Base-by-base conservation (phyloP, 2,888 invertebrate species). In the Allygus modestus region DNA sequence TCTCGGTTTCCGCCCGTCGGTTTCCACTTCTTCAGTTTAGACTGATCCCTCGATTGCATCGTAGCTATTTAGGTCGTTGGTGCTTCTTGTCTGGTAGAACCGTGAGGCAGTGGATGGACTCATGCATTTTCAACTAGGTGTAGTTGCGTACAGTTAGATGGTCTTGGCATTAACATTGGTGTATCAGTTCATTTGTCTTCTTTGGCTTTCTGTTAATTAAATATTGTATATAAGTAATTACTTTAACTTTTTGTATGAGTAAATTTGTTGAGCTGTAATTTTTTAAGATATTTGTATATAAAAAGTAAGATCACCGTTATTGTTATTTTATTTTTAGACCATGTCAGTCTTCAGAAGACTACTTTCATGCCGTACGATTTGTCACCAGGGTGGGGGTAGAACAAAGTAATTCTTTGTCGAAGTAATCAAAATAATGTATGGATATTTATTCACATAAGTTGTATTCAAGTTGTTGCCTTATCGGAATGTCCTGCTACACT, bases 11-110 rank as follows among this genome's bases (percentile, higher is more conserved):
- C 73, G 43, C 28, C 12, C 31, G 26, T 73, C 26, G 73, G 73
- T 73, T 73, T 73, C 43, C 73, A 73, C 73, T 73, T 73, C 73
- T 73, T 73, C 73, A 73, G 73, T 73, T 43, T 33, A 73, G 73
- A 65, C 31, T 65, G 65, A 69, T 41, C 31, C 41, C 41, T 43
- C 23, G 69, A 54, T 54, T 54, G 54, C 54, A 26, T 65, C 65
- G 31, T 65, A 65, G 65, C 26, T 54, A 23, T 20, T 28, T 77
- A 77, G 77, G 77, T 77, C 41, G 28, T 26, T 51, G 46, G 51
- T 11, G 43, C 46, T 77, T 43, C 43, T 20, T 43, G 77, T 43
- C 23, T 23, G 33, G 69, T 69, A 69, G 71, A 20, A 31, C 28
- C 17, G n/a, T 43, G 75, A 37, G 65, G 65, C 65, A 65, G 65